A percentile compares a stretch with the other conserved stretches of the same genome.
phyloP scores from a whole-genome alignment of 2,888 invertebrate genomes.

The Erynnis tages region DNA sequence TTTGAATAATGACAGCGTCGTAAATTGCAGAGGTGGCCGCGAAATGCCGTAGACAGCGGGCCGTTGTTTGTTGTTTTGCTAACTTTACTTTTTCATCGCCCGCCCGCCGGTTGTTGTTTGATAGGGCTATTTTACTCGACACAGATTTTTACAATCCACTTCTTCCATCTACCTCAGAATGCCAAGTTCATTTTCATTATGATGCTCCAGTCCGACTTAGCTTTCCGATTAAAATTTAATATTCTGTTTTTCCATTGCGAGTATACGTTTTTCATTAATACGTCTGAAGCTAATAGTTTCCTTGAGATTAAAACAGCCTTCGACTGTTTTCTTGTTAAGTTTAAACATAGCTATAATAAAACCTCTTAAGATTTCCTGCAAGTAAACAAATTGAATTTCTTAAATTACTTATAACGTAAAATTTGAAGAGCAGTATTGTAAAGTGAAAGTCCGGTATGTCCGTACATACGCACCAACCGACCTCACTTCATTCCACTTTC shows the following conservation, averaged over 20 bases:
- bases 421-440: too few relatives aligned
- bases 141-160: conserved; percentile 31
- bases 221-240: conserved; percentile 25
- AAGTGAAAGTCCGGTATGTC: too few relatives aligned
- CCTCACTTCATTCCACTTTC: too few relatives aligned
- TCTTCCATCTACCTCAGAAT: conserved; percentile 24
- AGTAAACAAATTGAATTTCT: too few relatives aligned
- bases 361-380: too few relatives aligned
- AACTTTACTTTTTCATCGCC: conserved; percentile 66
- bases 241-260: not conserved
- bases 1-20: conserved; percentile 70
- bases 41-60: conserved; percentile 57
- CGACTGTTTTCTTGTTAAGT: too few relatives aligned
- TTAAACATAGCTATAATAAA: too few relatives aligned
- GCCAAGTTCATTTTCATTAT: conserved; percentile 28
- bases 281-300: too few relatives aligned
- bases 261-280: not conserved
- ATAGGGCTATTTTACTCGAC: conserved; percentile 51
- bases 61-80: conserved; percentile 63
- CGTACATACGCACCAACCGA: too few relatives aligned
- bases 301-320: too few relatives aligned
- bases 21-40: conserved; percentile 69
- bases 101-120: conserved; percentile 56
- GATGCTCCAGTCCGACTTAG: conserved; percentile 21
- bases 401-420: too few relatives aligned